These are phyloP conservation scores for Nemurella pictetii DNA, from an alignment of 2,888 invertebrate species.

Conservation along the genomic window DNA sequence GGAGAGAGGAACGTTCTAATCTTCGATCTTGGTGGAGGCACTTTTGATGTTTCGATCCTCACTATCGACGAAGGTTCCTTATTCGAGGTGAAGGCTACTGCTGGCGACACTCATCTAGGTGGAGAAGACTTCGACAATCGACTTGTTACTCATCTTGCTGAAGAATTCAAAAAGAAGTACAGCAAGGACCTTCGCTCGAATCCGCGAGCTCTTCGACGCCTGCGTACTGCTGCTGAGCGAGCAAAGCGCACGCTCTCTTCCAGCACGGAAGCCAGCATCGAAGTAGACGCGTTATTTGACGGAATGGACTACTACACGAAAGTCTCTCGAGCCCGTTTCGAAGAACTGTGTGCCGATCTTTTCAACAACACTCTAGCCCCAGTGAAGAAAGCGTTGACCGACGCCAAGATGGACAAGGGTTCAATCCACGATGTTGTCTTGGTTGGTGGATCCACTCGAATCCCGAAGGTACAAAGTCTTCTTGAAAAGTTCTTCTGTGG, in stretches of 20 bases:
- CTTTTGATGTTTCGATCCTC: constrained; percentile 68
- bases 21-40: constrained; percentile 68
- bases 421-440: constrained; percentile 90
- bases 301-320: constrained; percentile 66
- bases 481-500: constrained; percentile 87
- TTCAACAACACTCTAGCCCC: constrained; percentile 85
- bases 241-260: constrained; percentile 57
- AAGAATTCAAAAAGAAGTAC: constrained; percentile 57
- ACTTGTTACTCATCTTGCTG: constrained; percentile 59
- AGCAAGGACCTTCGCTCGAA: constrained; percentile 55
- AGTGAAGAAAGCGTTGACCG: constrained; percentile 74
- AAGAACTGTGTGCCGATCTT: constrained; percentile 93
- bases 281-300: constrained; percentile 62
- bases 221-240: constrained; percentile 56
- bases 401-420: constrained; percentile 95
- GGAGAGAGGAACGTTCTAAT: constrained; percentile 62
- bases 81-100: constrained; percentile 69
- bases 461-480: constrained; percentile 71
- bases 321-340: constrained; percentile 74
- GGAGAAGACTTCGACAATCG: constrained; percentile 63
- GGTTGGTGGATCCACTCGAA: constrained; percentile 96
- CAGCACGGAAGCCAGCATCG: constrained; percentile 69
- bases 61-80: constrained; percentile 68
- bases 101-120: constrained; percentile 62
- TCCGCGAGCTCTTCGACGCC: constrained; percentile 53